Percentiles rank a stretch among this genome's conserved stretches.
Evolutionary conservation across 2,113 vertebrate genomes (phyloP).

Genomic region (Acanthochromis polyacanthus): DNA sequence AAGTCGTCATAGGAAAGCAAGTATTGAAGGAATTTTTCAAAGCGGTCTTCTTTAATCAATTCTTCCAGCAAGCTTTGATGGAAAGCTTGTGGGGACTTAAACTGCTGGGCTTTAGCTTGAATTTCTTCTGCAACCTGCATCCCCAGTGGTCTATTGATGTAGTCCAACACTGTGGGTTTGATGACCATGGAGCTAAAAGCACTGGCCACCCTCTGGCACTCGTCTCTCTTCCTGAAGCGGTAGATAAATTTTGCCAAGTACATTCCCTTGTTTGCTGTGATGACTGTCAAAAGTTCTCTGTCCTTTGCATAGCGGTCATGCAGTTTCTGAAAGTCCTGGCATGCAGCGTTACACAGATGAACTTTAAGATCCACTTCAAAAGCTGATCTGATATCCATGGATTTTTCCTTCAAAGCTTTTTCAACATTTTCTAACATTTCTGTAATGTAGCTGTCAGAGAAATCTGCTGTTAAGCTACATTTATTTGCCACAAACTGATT

Average conservation of each 20-base stretch:
- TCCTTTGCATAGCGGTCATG: conserved; percentile 75
- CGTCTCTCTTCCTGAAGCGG: conserved; percentile 77
- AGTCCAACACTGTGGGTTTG: conserved; percentile 75
- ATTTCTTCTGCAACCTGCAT: conserved; percentile 71
- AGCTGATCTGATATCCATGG: conserved; percentile 64
- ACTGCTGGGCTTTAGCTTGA: conserved; percentile 41
- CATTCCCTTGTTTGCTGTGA: conserved; percentile 58
- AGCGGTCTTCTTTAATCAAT: conserved; percentile 71
- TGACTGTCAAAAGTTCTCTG: conserved; percentile 54
- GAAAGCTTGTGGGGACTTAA: conserved; percentile 65
- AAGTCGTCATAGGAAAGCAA: conserved; percentile 69
- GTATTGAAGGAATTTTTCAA: conserved; percentile 76
- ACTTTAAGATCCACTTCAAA: conserved; percentile 78
- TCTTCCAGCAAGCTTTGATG: conserved; percentile 74
- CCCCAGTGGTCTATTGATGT: conserved; percentile 71
- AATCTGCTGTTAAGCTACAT: conserved; percentile 63
- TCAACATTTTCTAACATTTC: conserved; percentile 79
- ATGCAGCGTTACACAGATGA: conserved; percentile 72
- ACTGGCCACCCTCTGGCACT: conserved; percentile 73
- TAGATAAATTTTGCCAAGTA: conserved; percentile 71
- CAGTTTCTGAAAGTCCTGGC: conserved; percentile 76
- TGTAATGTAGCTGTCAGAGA: conserved; percentile 76
- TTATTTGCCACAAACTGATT: conserved; percentile 70
- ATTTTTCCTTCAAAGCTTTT: conserved; percentile 59
- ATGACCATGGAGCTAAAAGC: conserved; percentile 74